Evolutionary conservation across 2,797 vertebrate species (phyloP).

Genomic region (Enteromius thamalakanensis): DNA sequence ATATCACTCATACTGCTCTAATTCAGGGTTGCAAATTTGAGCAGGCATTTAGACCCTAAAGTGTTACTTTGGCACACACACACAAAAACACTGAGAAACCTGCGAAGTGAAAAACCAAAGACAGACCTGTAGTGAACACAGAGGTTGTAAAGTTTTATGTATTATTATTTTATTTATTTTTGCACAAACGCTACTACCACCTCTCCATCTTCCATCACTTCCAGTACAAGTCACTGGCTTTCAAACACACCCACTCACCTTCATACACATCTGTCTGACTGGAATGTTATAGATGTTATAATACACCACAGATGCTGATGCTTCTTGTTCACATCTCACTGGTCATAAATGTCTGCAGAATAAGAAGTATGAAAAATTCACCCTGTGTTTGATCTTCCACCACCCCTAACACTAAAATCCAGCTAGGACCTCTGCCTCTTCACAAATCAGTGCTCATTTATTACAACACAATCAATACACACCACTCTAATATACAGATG

Average conservation of each 20-base stretch:
- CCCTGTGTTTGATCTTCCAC: constrained; percentile 44
- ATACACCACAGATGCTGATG: constrained; percentile 22
- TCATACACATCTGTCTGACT: constrained; percentile 9
- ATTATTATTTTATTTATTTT: too few relatives aligned
- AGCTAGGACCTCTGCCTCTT: background rate
- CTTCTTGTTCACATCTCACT: constrained; percentile 43
- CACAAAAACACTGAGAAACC: too few relatives aligned
- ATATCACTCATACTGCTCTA: background rate
- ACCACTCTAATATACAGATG: background rate
- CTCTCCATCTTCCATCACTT: too few relatives aligned
- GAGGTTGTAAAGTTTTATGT: too few relatives aligned
- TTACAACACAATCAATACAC: constrained; percentile 9
- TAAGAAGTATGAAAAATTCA: constrained; percentile 30
- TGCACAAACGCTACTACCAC: background rate
- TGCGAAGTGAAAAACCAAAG: too few relatives aligned
- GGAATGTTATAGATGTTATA: constrained; percentile 40
- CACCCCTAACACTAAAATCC: constrained; percentile 27
- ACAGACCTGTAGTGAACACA: too few relatives aligned
- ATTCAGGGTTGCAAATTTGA: background rate
- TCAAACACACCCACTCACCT: constrained; percentile 32
- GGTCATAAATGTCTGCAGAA: constrained; percentile 53
- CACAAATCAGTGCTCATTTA: background rate
- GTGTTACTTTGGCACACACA: too few relatives aligned
- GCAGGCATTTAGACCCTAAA: background rate
- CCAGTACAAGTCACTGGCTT: constrained; percentile 11